Percentiles rank a stretch among this genome's conserved stretches.
phyloP scores from a whole-genome alignment of 2,888 invertebrate species.

The Aspidiotus destructor region DNA sequence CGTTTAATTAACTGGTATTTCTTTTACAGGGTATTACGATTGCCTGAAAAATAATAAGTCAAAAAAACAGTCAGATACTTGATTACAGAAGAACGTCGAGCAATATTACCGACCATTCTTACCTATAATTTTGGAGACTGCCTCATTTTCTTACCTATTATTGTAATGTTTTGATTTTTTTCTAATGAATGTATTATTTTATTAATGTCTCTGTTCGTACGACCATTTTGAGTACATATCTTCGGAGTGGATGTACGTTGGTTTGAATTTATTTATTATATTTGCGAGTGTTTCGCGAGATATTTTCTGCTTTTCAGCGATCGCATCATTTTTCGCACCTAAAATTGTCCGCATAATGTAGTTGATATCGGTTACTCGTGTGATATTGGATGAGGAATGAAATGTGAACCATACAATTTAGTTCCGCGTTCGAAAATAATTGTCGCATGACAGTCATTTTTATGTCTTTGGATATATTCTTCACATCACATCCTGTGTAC shows the following conservation, averaged over 20 bases:
- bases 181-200: not conserved
- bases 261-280: not conserved
- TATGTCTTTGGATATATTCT: constrained; percentile 77
- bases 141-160: too few relatives aligned
- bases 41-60: constrained; percentile 7
- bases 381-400: not conserved
- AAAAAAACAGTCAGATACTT: not conserved
- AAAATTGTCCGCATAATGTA: not conserved
- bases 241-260: not conserved
- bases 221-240: constrained; percentile 10
- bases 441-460: constrained; percentile 70
- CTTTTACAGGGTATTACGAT: constrained; percentile 17
- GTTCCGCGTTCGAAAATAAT: constrained; percentile 48
- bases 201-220: constrained; percentile 1
- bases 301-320: not conserved
- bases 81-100: too few relatives aligned
- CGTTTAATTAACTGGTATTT: not conserved
- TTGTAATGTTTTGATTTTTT: too few relatives aligned
- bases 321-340: not conserved
- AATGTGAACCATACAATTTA: constrained; percentile 10
- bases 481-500: constrained; percentile 83
- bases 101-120: too few relatives aligned
- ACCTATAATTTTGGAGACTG: too few relatives aligned
- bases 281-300: not conserved
- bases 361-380: too few relatives aligned